A percentile compares a stretch with the other conserved stretches of the same genome.
phyloP scores from a whole-genome alignment of 1,140 invertebrate genomes.

The Cyrtorhinus lividipennis region DNA sequence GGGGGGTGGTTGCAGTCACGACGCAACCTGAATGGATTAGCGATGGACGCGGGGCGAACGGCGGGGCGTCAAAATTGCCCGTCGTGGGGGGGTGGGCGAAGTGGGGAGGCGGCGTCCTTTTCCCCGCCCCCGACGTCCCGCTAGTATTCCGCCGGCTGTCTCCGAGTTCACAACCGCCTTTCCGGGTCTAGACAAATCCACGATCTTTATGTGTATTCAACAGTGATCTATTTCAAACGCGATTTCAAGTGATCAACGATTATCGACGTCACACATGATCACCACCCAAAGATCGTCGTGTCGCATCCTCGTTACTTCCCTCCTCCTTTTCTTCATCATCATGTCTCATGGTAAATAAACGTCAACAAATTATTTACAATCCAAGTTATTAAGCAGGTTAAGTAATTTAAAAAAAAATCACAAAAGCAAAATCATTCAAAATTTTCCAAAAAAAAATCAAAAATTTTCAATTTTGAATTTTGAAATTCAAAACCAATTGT shows the following conservation, averaged over 20 bases:
- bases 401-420: background rate
- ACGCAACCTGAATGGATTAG: too few species aligned
- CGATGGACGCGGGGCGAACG: too few species aligned
- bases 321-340: slow-evolving; percentile 15
- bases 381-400: background rate
- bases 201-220: background rate
- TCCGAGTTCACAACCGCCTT: background rate
- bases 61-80: too few species aligned
- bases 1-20: too few species aligned
- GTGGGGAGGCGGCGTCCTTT: background rate
- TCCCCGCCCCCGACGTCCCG: background rate
- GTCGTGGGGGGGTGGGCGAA: background rate
- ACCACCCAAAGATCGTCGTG: slow-evolving; percentile 15
- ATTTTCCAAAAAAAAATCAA: background rate
- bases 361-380: background rate
- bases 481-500: too few species aligned
- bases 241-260: background rate
- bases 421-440: background rate
- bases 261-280: slow-evolving; percentile 3
- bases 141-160: background rate
- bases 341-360: slow-evolving; percentile 8
- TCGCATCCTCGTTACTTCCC: slow-evolving; percentile 12
- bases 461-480: too few species aligned
- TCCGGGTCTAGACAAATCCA: background rate
- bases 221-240: background rate